A percentile compares a stretch with the other conserved stretches of the same genome.
These are phyloP conservation scores for Unio delphinus DNA, from an alignment of 2,888 invertebrate species.

Conservation along the genomic window DNA sequence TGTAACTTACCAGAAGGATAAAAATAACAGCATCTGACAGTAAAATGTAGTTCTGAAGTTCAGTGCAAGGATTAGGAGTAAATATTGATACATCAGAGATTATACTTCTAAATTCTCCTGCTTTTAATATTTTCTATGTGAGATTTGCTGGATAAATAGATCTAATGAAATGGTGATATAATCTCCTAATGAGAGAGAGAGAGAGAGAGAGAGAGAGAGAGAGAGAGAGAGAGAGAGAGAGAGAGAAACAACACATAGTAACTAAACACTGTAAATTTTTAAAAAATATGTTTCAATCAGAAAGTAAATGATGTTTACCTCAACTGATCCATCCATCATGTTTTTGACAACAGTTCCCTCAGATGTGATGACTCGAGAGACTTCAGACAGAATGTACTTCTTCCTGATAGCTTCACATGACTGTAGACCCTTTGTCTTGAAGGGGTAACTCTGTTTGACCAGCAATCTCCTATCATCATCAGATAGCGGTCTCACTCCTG, in stretches of 20 bases:
- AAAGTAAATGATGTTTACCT: constrained; percentile 47
- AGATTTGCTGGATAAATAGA: too few relatives aligned
- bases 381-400: constrained; percentile 60
- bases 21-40: too few relatives aligned
- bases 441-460: constrained; percentile 67
- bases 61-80: too few relatives aligned
- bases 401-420: constrained; percentile 56
- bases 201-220: neutral
- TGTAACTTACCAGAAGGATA: too few relatives aligned
- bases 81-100: too few relatives aligned
- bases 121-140: too few relatives aligned
- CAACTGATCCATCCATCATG: constrained; percentile 66
- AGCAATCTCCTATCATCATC: constrained; percentile 56
- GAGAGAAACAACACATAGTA: neutral
- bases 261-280: neutral
- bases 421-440: constrained; percentile 63
- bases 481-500: constrained; percentile 55
- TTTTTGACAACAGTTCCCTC: constrained; percentile 70
- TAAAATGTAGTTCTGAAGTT: too few relatives aligned
- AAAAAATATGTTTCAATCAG: neutral
- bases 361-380: constrained; percentile 63
- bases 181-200: neutral
- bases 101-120: too few relatives aligned
- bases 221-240: constrained; percentile 1
- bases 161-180: neutral